Base-by-base conservation (phyloP, 2,797 vertebrate genomes). In the Chelmon rostratus region DNA sequence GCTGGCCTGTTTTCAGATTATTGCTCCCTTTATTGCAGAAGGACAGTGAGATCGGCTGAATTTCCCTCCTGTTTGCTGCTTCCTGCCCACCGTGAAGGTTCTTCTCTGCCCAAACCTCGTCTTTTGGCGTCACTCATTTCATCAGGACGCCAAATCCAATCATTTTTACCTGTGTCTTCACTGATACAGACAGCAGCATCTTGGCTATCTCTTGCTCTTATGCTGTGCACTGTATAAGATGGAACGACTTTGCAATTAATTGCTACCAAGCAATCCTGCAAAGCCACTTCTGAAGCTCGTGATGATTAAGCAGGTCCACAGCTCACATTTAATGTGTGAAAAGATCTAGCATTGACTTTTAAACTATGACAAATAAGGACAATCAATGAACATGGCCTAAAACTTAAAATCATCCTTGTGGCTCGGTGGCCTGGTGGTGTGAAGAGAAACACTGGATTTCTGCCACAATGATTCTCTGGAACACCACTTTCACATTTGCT, bases 1-100 rank as follows among this genome's bases (percentile, higher is more conserved):
- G 18, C 81, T 78, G 83, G 71, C 73, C 65, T 38, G 16, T 44
- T 76, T 66, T 75, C 61, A 88, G 79, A 83, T 64, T 1, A 50
- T 70, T 46, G 61, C 73, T 78, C 49, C 10, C 82, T 85, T 77
- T 79, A 74, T 80, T 73, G 58, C 54, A 42, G 5, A 21, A 37
- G 25, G 46, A 37, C 62, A 5, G 4, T 12, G 40, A 67, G 75
- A 54, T 59, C 8, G 6, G 21, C 9, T 40, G 21, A 40, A 35
- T 72, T 47, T 74, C 11, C 54, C 53, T 59, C 54, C 49, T 67
- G 40, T 4, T 40, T 3, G 10, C 42, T 44, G 37, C 2, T 59
- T 78, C 37, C 18, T 25, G 16, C 2, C 47, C 21, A 19, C 8
- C 3, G 42, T 37, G 5, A 56, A 6, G 1, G 5, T 54, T 47